Evolutionary conservation across 2,888 invertebrate genomes (phyloP), one percentile per base, ranked within the genome.

Genomic region (Prosapia bicincta): DNA sequence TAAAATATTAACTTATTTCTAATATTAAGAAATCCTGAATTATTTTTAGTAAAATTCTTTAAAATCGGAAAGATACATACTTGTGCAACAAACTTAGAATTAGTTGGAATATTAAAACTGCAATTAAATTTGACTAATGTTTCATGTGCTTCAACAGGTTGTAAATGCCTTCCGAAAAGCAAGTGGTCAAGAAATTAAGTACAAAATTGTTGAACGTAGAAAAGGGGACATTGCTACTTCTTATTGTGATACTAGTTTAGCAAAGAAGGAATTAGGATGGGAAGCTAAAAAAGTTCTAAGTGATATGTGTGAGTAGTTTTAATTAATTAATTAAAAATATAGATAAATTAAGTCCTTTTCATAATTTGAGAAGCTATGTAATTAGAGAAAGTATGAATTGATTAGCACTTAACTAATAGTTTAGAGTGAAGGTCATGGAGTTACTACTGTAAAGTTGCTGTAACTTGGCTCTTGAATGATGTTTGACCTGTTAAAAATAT

Each of bases 191-290:
- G 86, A 87, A 26, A 88, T 96, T n/a, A 90, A 92, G 0, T 91
- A 92, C 84, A 89, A 90, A 82, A 86, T 95, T 38, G 91, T 89
- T 0, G 90, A 85, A 0, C 88, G 97, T 5, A 88, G 98, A 77
- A 88, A 90, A 0, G 98, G 98, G 0, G 98, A 98, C 84, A 90
- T 97, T 77, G 93, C 95, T 0, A 87, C 90, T 0, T 92, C 93
- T 84, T 97, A 94, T 84, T 95, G 97, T 0, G 94, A 97, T 85
- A 91, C 94, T 28, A 86, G 88, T 28, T 85, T 94, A 77, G 94
- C 97, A 1, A 88, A 89, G 75, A 86, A 89, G 77, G 91, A 96
- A 81, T 86, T 98, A 0, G 89, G 89, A n/a, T 98, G 98, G 97
- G 88, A 88, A 26, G 93, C 96, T 23, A 88, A 88, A n/a, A 89